phyloP scores from a whole-genome alignment of 2,113 vertebrate genomes.

The Progne subis region DNA sequence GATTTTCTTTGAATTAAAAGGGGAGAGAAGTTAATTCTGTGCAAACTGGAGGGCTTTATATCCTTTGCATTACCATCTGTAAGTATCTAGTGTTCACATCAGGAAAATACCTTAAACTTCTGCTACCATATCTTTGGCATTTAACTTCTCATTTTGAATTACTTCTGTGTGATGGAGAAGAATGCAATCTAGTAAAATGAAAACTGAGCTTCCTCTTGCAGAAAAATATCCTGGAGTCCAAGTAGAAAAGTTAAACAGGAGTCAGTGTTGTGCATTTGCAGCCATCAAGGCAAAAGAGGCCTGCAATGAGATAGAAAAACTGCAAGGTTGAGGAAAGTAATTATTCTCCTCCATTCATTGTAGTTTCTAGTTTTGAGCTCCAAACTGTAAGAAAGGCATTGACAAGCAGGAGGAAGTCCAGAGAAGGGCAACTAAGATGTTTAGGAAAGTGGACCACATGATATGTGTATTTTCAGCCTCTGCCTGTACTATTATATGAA shows the following conservation, averaged over 20 bases:
- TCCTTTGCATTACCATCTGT: not conserved
- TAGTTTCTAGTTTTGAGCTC: not conserved
- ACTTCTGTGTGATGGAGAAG: not conserved
- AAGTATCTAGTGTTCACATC: not conserved
- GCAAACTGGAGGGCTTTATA: not conserved
- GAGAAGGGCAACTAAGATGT: not conserved
- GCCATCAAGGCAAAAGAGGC: not conserved
- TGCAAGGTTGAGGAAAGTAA: not conserved
- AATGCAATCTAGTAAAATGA: not conserved
- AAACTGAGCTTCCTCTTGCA: not conserved
- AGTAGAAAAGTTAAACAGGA: not conserved
- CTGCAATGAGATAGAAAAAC: not conserved
- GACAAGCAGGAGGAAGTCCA: not conserved
- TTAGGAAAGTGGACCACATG: not conserved
- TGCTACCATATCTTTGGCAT: not conserved
- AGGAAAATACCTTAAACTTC: not conserved
- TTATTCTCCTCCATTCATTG: not conserved
- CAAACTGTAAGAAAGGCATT: not conserved
- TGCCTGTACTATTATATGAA: not conserved
- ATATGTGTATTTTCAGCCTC: not conserved
- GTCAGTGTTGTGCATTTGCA: not conserved
- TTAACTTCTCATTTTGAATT: not conserved
- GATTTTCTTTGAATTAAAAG: not conserved
- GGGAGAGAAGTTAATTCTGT: not conserved
- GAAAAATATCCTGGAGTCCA: not conserved